Base-by-base conservation (phyloP, 1,140 invertebrate genomes). In the Cyrtorhinus lividipennis region DNA sequence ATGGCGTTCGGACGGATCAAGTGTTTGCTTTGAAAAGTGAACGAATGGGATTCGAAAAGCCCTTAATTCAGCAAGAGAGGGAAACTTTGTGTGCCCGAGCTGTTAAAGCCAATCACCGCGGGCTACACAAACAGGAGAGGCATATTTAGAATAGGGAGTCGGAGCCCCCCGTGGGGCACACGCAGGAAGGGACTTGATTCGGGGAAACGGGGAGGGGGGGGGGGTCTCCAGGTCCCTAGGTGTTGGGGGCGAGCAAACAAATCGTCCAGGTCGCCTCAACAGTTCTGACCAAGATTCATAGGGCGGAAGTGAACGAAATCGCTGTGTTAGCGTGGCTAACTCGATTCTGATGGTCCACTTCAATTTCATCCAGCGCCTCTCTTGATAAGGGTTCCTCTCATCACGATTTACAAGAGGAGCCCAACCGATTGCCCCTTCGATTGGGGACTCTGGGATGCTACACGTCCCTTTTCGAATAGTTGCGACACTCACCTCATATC, bases 1-100 rank as follows among this genome's bases (percentile, higher is more conserved):
- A 53, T 53, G 12, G 48, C 10, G 20, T 53, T 15, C 10, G 20
- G 48, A 53, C 20, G 48, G 48, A 53, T 53, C 48, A 53, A 53
- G 48, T 53, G 48, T 53, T 53, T 53, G 48, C 48, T 53, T 53
- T 53, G 48, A 53, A 53, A 53, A 53, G 48, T 53, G 48, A 53
- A 53, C 48, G 48, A 53, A 53, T 22, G 48, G 48, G 48, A 53
- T 53, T 53, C 20, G 48, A 53, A 53, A 53, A 20, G 10, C 48
- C 48, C 20, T 22, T 13, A 53, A 13, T 53, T 20, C n/a, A 44
- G 8, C 8, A 44, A 44, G 38, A 53, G 48, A 20, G 48, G 5
- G 10, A 10, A 5, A 3, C 20, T 53, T 20, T 53, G 48, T 53
- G 48, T 53, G 48, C 48, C 5, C 10, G 48, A 20, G 48, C 48